Evolutionary conservation across 1,140 invertebrate species (phyloP), one percentile per base, ranked within the genome.

Genomic region (Eurosta solidaginis): DNA sequence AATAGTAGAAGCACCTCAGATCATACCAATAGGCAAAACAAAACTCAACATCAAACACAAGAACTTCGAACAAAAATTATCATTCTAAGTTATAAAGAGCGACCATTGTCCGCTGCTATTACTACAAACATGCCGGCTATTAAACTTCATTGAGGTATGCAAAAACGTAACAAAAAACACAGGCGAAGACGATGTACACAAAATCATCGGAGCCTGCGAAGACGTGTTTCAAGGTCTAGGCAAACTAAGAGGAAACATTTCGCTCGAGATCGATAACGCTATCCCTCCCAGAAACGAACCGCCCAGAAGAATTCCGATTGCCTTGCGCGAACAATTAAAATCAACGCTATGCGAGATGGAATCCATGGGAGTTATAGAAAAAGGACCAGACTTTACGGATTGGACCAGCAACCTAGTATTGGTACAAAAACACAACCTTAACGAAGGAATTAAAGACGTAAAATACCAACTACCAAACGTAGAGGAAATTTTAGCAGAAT

Each of bases 331-430:
- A n/a, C n/a, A n/a, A 68, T 25, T 68, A 29, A 68, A 68, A 68
- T 14, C 12, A 22, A 68, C 59, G 17, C n/a, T 68, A 68, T 0
- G 27, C n/a, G 59, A 68, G 25, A 68, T 68, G 59, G 59, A 68
- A 68, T 6, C 5, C 17, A 14, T 22, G 25, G 27, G 27, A 7
- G 25, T 68, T 27, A 68, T 68, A 29, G 1, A 27, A 36, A 29
- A 68, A 29, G 59, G 27, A 25, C 27, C 20, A 14, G 59, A 68
- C 14, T 33, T 22, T 68, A 68, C 59, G 9, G 29, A 68, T 6
- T 68, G 59, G 59, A 68, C 59, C 17, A 68, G 3, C 59, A 52
- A 52, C n/a, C n/a, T n/a, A n/a, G n/a, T n/a, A n/a, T n/a, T n/a
- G n/a, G n/a, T n/a, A n/a, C n/a, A n/a, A n/a, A n/a, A n/a, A n/a